phyloP scores from a whole-genome alignment of 2,797 vertebrate genomes.

The Aulostomus chinensis region DNA sequence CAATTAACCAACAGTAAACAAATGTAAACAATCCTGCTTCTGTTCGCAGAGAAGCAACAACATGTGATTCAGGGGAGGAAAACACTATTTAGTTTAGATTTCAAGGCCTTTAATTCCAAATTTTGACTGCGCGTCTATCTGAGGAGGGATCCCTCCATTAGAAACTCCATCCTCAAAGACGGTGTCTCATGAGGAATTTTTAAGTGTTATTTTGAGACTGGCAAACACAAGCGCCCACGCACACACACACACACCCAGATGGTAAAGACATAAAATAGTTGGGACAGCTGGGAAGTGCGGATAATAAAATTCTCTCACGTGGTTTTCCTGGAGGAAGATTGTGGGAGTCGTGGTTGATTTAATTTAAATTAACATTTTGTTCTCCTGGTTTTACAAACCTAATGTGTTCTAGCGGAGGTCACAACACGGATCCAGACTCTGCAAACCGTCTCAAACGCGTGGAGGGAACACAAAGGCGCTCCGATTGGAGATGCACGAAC shows the following conservation, averaged over 20 bases:
- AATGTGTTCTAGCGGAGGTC: too few relatives aligned
- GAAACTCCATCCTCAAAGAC: neutral
- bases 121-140: neutral
- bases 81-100: slow-evolving; percentile 1
- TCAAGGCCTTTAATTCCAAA: neutral
- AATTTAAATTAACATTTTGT: slow-evolving; percentile 41
- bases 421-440: too few relatives aligned
- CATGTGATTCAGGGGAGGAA: neutral
- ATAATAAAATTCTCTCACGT: slow-evolving; percentile 39
- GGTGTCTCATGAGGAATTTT: slow-evolving; percentile 5
- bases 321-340: slow-evolving; percentile 34
- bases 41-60: slow-evolving; percentile 3
- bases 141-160: neutral
- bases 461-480: too few relatives aligned
- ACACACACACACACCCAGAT: slow-evolving; percentile 31
- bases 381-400: too few relatives aligned
- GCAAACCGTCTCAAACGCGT: too few relatives aligned
- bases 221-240: neutral
- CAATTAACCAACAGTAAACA: slow-evolving; percentile 37
- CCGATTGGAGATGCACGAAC: too few relatives aligned
- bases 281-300: slow-evolving; percentile 31
- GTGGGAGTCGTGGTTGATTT: slow-evolving; percentile 31
- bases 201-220: slow-evolving; percentile 45
- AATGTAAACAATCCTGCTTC: slow-evolving; percentile 24
- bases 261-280: slow-evolving; percentile 50